These are phyloP conservation scores for Drosophila lacteicornis DNA, from an alignment of 1,140 invertebrate species.

Conservation along the genomic window DNA sequence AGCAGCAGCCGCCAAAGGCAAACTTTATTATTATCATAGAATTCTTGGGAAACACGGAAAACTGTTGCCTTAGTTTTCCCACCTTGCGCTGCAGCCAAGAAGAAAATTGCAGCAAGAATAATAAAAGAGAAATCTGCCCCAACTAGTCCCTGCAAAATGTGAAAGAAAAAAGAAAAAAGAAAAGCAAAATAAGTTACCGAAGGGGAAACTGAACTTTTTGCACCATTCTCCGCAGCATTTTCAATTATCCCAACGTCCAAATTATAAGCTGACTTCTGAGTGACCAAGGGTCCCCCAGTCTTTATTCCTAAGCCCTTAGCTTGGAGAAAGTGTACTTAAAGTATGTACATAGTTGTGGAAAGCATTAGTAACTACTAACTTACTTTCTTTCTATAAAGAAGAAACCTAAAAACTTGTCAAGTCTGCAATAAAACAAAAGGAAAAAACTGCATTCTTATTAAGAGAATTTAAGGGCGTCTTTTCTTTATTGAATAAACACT, in stretches of 20 bases:
- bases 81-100: conserved; percentile 2
- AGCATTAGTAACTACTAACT: no score
- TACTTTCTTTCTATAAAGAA: no score
- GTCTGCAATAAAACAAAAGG: no score
- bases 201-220: conserved; percentile 12
- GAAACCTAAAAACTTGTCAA: no score
- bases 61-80: conserved; percentile 16
- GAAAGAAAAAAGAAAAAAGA: conserved; percentile 7
- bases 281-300: conserved; percentile 27
- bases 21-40: conserved; percentile 51
- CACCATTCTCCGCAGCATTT: background rate
- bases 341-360: no score
- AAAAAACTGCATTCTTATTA: no score
- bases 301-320: background rate
- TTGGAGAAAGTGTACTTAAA: background rate
- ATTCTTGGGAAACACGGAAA: conserved; percentile 31
- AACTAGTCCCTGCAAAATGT: conserved; percentile 30
- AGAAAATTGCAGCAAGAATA: conserved; percentile 6
- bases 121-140: conserved; percentile 1
- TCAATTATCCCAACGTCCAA: conserved; percentile 37
- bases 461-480: no score
- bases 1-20: conserved; percentile 3
- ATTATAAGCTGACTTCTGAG: conserved; percentile 57
- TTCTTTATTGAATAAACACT: no score
- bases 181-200: background rate